Base-by-base conservation (phyloP, 2,888 invertebrate species). In the Nemotelus pantherinus region DNA sequence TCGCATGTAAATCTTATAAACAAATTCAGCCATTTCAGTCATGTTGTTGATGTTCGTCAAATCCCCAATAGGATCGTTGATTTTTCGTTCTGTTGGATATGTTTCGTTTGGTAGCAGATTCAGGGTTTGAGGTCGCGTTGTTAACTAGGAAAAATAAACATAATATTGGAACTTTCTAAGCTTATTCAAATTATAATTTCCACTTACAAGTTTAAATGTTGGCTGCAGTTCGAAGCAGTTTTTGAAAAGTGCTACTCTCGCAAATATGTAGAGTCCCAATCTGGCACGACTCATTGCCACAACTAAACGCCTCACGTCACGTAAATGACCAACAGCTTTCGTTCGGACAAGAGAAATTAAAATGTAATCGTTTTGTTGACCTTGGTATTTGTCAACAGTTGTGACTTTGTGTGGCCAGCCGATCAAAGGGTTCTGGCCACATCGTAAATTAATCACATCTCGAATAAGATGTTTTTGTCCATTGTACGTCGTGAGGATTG, bases 381-480 rank as follows among this genome's bases (percentile, higher is more conserved):
- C 99, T 85, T 99, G 99, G 87, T 98, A 99, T 85, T 99, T 98
- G 88, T 99, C 99, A 39, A 99, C 99, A 0, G 99, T 99, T 0
- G 95, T 95, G 45, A 95, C 92, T 89, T 97, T 98, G 82, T 94
- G 92, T 0, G 98, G 98, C 83, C 93, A 89, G 39, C 99, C 99
- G 82, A 99, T 97, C 75, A 99, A 89, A 0, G 98, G 96, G 89
- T 99, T 99, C 79, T 93, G 93, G 0, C 95, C 95, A 87, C 99
- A 99, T 75, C 99, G 90, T 58, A 93, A 93, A 85, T 95, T 94
- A 78, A 99, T 94, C 4, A 99, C 98, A 87, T 99, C 99, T 2
- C 98, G 89, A 63, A 99, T 95, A 74, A 99, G 90, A 87, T 98
- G 97, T 85, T 99, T 99, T 87, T 99, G 99, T 0, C 99, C 99